Evolutionary conservation across 2,113 vertebrate genomes (phyloP), one percentile per base, ranked within the genome.

Genomic region (Pyrgilauda ruficollis): DNA sequence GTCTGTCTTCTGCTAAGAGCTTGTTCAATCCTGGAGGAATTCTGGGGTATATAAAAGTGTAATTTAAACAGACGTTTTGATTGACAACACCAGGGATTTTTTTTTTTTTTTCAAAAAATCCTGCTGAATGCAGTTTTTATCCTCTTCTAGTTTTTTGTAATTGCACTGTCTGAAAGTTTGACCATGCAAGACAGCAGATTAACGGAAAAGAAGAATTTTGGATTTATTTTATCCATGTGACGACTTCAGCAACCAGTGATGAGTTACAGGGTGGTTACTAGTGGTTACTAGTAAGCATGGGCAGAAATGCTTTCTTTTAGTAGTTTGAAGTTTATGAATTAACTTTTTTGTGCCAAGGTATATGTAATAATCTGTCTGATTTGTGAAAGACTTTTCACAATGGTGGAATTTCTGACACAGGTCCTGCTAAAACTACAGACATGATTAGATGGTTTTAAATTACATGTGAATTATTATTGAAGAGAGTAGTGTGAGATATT

Each of bases 41-140:
- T 87, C 39, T 7, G 9, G 3, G 11, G 9, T 69, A n/a, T 3
- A 5, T 64, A 10, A 26, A 74, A 63, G 10, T 46, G 30, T 43
- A 50, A 37, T 68, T 84, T 72, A 66, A 92, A n/a, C 23, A 77
- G 16, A 27, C 61, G 10, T n/a, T 84, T 87, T 64, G 30, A 43
- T 35, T 33, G 6, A 10, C 26, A 64, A 37, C 8, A 26, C 11
- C 59, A 37, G n/a, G 68, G 55, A 68, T 44, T 67, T 27, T 20
- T 19, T 10, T 46, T 1, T 3, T 19, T 13, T 46, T 1, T 3
- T 2, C 5, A 8, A 62, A 76, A 67, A 14, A 3, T 20, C 17
- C 2, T 19, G 28, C 66, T 59, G 16, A 58, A 7, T 0, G 2
- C 22, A n/a, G 30, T 67, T 94, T 66, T 85, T 50, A 39, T 74